Percentiles rank a stretch among this genome's conserved stretches.
These are phyloP conservation scores for Porites cylindrica DNA, from an alignment of 92 coral and sea anemone species.

Conservation along the genomic window DNA sequence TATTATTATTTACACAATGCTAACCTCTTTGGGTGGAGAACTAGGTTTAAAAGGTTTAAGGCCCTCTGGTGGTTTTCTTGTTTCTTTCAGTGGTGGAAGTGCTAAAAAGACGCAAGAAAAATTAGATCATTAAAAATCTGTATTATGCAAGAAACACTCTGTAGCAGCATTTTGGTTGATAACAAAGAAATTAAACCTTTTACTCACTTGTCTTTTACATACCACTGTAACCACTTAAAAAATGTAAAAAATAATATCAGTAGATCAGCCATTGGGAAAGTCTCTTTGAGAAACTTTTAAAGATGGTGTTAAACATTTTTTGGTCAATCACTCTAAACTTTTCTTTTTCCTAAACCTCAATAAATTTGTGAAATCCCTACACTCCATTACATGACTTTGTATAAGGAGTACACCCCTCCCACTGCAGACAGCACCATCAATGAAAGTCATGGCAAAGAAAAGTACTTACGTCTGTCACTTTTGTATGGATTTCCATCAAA, in stretches of 20 bases:
- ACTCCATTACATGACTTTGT: too few species aligned
- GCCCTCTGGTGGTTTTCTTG: constrained; percentile 69
- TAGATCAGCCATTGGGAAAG: too few species aligned
- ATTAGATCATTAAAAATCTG: neutral
- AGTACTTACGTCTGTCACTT: constrained; percentile 83
- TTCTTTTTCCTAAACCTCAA: too few species aligned
- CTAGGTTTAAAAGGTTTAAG: constrained; percentile 96
- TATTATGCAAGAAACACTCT: neutral
- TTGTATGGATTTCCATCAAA: constrained; percentile 99
- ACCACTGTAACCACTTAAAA: too few species aligned
- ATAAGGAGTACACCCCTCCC: too few species aligned
- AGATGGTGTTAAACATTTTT: too few species aligned
- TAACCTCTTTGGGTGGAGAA: constrained; percentile 95
- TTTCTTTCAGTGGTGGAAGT: constrained; percentile 91
- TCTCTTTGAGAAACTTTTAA: too few species aligned
- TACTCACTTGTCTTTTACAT: neutral
- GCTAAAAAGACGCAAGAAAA: constrained; percentile 56
- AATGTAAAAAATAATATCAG: too few species aligned
- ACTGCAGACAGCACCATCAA: too few species aligned
- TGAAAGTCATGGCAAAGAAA: neutral
- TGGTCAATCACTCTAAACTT: too few species aligned
- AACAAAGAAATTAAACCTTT: neutral
- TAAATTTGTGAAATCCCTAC: too few species aligned
- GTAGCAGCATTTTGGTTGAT: neutral
- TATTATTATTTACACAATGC: neutral